Evolutionary conservation across 2,888 invertebrate genomes (phyloP), one percentile per base, ranked within the genome.

Genomic region (Ophion obscuratus): DNA sequence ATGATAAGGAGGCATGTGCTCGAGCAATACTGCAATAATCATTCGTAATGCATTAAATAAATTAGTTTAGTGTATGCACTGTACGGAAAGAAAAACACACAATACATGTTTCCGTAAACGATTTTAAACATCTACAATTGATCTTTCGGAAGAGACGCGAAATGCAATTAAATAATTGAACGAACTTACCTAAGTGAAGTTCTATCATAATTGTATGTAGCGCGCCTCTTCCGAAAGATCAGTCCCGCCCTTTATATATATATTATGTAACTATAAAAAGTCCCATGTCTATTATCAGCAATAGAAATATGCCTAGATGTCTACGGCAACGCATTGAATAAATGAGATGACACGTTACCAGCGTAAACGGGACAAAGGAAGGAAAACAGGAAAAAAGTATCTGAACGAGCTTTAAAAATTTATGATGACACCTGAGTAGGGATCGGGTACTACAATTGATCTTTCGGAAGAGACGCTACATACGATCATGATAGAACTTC

Each of bases 61-160:
- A 6, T 6, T 36, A 36, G 36, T 36, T 36, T 36, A 7, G 36
- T 36, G 36, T 36, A 36, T 36, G 36, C 36, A 36, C 36, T 36
- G 36, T 36, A 36, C 36, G 36, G 0, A 36, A 36, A 36, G 36
- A 24, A 36, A 36, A 36, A 36, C 36, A 83, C 24, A 24, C 24
- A 1, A 24, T 24, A 24, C 24, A 24, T 24, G 24, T 24, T 24
- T 24, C 24, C 24, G 24, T 24, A 24, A 24, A 24, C 24, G 24
- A 24, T 2, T 24, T 24, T 1, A 24, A 24, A 24, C 1, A 24
- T 24, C 24, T 24, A 24, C 24, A 24, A 24, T 24, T 24, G 1
- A 24, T 24, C 24, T 24, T 24, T 24, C 24, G 79, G 94, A 79
- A 66, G 74, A 83, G 78, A 66, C 74, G 66, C 83, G 74, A 62